Conservation (phyloP, 2,113 vertebrate species). For the Glareola pratincola region DNA sequence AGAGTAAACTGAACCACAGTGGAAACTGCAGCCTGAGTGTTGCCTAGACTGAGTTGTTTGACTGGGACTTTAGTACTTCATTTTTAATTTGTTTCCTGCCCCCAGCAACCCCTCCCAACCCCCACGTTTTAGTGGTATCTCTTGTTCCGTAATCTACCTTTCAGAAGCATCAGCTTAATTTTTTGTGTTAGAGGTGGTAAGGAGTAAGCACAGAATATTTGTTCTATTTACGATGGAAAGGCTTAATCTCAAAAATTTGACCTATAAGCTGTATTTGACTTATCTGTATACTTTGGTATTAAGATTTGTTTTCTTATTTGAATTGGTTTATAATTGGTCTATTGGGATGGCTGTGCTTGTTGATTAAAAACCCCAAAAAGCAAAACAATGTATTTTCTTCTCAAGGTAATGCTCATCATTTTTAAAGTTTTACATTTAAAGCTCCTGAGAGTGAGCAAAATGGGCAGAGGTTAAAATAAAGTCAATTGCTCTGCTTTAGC, state of each 20-base stretch:
- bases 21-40: neutral
- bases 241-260: neutral
- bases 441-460: neutral
- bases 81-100: neutral
- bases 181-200: neutral
- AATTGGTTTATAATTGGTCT: constrained; percentile 7
- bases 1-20: neutral
- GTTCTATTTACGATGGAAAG: neutral
- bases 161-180: neutral
- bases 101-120: too few species aligned
- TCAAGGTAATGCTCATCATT: neutral
- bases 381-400: neutral
- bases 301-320: neutral
- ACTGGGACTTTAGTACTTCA: neutral
- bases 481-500: neutral
- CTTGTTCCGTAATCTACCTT: neutral
- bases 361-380: neutral
- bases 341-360: neutral
- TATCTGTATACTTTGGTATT: neutral
- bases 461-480: neutral
- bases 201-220: neutral
- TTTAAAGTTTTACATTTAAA: constrained; percentile 5
- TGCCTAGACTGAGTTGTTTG: neutral
- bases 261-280: neutral
- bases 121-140: neutral